Conservation (phyloP, 92 coral and sea anemone species). For the Actinernus sp. region DNA sequence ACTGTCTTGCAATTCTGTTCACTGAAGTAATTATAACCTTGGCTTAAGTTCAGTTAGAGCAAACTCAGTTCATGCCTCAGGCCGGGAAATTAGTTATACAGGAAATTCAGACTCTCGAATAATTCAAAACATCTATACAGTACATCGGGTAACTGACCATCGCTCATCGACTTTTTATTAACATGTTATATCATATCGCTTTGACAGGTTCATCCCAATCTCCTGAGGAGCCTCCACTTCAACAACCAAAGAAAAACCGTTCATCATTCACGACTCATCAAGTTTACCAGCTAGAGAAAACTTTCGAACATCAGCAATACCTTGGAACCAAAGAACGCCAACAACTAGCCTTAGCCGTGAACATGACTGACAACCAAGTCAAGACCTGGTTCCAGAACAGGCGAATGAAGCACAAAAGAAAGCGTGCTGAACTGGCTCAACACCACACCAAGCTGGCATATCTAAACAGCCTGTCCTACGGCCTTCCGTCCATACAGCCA, state of each 20-base stretch:
- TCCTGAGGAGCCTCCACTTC: background rate
- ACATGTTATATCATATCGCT: background rate
- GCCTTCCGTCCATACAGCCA: background rate
- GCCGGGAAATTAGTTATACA: no score
- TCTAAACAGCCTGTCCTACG: slow-evolving; percentile 24
- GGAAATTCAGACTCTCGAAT: no score
- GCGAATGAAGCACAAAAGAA: slow-evolving; percentile 36
- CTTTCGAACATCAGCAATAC: slow-evolving; percentile 25
- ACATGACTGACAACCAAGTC: slow-evolving; percentile 35
- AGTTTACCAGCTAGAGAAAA: slow-evolving; percentile 15
- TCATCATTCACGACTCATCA: slow-evolving; percentile 17
- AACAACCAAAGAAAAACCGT: slow-evolving; percentile 11
- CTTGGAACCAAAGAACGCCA: slow-evolving; percentile 22
- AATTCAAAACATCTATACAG: no score
- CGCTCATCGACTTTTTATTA: no score
- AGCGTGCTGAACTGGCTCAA: slow-evolving; percentile 40
- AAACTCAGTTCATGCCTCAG: no score
- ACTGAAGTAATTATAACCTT: no score
- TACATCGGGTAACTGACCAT: no score
- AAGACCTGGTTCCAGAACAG: slow-evolving; percentile 52
- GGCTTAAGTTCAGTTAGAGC: no score
- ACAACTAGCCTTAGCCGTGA: slow-evolving; percentile 6
- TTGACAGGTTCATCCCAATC: slow-evolving; percentile 4
- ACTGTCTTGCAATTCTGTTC: no score
- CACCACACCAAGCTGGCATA: slow-evolving; percentile 38